A percentile compares a stretch with the other conserved stretches of the same genome.
Evolutionary conservation across 2,797 vertebrate genomes (phyloP).

Genomic region (Pachyuromys duprasi): DNA sequence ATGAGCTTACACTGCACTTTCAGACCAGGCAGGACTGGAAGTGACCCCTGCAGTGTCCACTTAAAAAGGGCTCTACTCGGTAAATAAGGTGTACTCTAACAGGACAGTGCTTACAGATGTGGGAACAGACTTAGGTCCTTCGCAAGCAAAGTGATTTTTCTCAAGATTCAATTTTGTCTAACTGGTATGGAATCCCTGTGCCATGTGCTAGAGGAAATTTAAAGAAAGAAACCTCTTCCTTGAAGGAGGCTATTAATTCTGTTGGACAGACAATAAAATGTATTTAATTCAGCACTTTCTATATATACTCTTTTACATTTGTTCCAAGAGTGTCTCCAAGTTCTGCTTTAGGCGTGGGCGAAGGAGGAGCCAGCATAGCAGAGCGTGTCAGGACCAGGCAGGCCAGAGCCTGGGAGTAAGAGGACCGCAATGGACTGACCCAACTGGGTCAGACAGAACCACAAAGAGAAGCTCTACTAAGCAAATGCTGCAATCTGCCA

Average conservation of each 20-base stretch:
- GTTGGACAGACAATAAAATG: conserved; percentile 49
- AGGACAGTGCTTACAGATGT: conserved; percentile 54
- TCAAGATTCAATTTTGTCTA: not conserved
- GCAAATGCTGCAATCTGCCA: not conserved
- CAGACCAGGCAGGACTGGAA: not conserved
- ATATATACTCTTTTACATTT: conserved; percentile 4
- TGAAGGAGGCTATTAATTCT: conserved; percentile 63
- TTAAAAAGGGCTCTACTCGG: conserved; percentile 21
- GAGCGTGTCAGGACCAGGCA: not conserved
- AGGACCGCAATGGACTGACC: not conserved
- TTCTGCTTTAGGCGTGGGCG: conserved; percentile 15
- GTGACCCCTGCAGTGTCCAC: not conserved
- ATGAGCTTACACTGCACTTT: not conserved
- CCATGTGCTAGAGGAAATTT: not conserved
- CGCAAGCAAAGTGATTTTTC: conserved; percentile 55
- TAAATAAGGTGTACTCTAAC: not conserved
- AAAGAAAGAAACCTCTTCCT: conserved; percentile 46
- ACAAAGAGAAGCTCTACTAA: not conserved
- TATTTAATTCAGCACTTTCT: conserved; percentile 68
- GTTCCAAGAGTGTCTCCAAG: not conserved
- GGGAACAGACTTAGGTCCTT: not conserved
- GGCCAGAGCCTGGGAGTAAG: not conserved
- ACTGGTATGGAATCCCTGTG: not conserved
- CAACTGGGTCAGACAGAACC: not conserved
- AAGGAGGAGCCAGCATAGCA: not conserved